These are phyloP conservation scores for Nephrotoma flavescens DNA, from an alignment of 2,888 invertebrate species.

Conservation along the genomic window DNA sequence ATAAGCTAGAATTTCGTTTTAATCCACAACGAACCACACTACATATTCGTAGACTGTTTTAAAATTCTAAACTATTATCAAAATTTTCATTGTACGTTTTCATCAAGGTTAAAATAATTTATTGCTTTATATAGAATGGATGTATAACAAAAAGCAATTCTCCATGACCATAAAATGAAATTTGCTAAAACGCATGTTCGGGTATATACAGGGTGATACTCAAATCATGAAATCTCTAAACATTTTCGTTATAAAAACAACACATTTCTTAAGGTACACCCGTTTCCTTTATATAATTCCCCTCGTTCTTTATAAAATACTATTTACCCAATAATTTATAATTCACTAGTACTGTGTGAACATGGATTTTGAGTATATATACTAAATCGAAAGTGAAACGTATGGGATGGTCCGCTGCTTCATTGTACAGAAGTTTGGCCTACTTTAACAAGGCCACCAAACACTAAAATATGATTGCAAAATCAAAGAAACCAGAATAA, in stretches of 20 bases:
- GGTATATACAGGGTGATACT: not conserved
- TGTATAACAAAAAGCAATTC: not conserved
- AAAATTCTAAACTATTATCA: not conserved
- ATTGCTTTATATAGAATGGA: not conserved
- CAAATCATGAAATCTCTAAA: no score
- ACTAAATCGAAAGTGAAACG: not conserved
- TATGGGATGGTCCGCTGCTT: not conserved
- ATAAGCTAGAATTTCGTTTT: not conserved
- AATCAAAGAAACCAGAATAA: not conserved
- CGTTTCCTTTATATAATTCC: not conserved
- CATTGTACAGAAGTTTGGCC: not conserved
- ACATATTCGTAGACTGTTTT: not conserved
- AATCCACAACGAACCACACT: not conserved
- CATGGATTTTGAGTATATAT: not conserved
- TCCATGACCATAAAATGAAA: not conserved
- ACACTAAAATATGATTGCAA: not conserved
- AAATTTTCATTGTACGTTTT: not conserved
- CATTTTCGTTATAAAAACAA: not conserved
- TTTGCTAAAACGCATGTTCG: not conserved
- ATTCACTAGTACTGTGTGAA: not conserved
- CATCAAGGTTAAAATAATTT: not conserved
- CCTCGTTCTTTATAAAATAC: not conserved
- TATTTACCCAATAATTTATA: not conserved
- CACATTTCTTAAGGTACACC: not conserved
- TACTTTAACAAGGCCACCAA: not conserved